These are phyloP conservation scores for Paguma larvata DNA, from an alignment of 2,797 vertebrate species.

Conservation along the genomic window DNA sequence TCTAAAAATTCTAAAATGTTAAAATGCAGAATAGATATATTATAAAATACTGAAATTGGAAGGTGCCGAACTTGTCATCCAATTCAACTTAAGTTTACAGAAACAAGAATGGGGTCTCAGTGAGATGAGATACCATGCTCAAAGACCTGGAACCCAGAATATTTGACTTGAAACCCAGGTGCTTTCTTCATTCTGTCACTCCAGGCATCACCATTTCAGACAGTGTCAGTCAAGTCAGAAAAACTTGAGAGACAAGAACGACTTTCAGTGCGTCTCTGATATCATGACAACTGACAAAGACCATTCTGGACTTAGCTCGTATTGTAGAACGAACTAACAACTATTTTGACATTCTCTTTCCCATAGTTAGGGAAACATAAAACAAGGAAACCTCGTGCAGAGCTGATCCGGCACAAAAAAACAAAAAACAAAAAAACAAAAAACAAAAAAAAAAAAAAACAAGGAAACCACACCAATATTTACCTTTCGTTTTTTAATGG, in stretches of 20 bases:
- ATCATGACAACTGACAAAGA: background rate
- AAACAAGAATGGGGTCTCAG: background rate
- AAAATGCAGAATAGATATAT: background rate
- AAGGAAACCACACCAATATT: slow-evolving; percentile 75
- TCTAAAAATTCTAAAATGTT: slow-evolving; percentile 23
- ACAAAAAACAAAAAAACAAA: no score
- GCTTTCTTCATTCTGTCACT: background rate
- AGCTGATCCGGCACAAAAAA: no score
- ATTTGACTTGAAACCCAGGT: background rate
- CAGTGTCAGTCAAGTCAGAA: background rate
- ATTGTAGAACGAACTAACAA: background rate
- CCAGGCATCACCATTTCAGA: background rate
- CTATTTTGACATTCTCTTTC: slow-evolving; percentile 51
- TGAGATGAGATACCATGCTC: background rate
- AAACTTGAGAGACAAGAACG: background rate
- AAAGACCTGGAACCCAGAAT: background rate
- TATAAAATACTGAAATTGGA: background rate
- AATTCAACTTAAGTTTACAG: background rate
- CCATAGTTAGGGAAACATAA: slow-evolving; percentile 60
- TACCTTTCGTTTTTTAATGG: slow-evolving; percentile 93
- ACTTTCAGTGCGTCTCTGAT: background rate
- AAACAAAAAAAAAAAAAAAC: no score
- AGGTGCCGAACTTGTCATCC: background rate
- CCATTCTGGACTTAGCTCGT: background rate
- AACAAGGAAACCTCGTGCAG: background rate